Conservation (phyloP, 2,888 invertebrate species). For the Cataglyphis albicans region DNA sequence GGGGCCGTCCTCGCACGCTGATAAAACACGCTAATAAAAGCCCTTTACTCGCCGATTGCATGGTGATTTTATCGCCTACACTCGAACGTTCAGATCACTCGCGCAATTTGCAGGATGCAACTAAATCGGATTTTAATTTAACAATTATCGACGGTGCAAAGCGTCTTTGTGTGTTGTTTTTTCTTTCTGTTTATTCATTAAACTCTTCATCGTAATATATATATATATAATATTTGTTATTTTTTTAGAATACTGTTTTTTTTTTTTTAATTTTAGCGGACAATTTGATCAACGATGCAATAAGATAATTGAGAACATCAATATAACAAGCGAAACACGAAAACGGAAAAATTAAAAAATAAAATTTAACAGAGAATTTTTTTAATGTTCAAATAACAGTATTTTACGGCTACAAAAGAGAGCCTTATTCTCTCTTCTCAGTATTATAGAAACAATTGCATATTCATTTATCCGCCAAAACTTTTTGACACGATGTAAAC, state of each 20-base stretch:
- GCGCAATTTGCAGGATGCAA: slow-evolving; percentile 20
- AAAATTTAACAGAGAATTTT: neutral
- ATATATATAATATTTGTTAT: neutral
- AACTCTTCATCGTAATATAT: slow-evolving; percentile 43
- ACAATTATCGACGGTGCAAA: neutral
- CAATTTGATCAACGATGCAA: slow-evolving; percentile 29
- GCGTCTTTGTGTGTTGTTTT: slow-evolving; percentile 30
- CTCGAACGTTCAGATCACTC: slow-evolving; percentile 31
- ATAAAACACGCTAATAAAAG: slow-evolving; percentile 47
- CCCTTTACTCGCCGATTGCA: slow-evolving; percentile 22
- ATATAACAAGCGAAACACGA: slow-evolving; percentile 10
- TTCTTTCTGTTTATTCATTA: slow-evolving; percentile 48
- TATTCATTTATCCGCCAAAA: slow-evolving; percentile 11
- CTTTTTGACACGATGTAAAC: neutral
- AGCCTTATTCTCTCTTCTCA: neutral
- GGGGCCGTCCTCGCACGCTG: neutral
- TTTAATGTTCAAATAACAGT: neutral
- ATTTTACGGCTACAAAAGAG: neutral
- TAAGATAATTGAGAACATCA: slow-evolving; percentile 33
- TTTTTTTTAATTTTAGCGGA: slow-evolving; percentile 19
- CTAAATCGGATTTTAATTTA: slow-evolving; percentile 30
- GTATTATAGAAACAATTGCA: neutral
- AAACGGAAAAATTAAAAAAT: neutral
- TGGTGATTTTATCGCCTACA: slow-evolving; percentile 18
- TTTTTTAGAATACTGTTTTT: slow-evolving; percentile 14